Percentiles rank a stretch among this genome's conserved stretches.
Evolutionary conservation across 2,113 vertebrate species (phyloP).

Genomic region (Prochilodus magdalenae): DNA sequence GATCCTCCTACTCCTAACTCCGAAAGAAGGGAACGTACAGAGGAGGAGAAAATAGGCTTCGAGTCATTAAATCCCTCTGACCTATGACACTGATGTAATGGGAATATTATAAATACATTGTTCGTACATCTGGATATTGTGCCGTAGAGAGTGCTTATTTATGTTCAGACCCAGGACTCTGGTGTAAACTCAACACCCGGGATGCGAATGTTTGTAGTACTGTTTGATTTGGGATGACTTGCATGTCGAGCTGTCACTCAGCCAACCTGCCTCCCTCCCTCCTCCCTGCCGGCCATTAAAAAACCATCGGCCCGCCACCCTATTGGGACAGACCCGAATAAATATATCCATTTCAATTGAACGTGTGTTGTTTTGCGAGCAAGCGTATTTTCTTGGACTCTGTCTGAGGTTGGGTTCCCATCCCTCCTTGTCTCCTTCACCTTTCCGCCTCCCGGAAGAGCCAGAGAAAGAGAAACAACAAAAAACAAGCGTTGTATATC

Average conservation of each 20-base stretch:
- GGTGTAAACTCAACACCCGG: conserved; percentile 47
- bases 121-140: conserved; percentile 46
- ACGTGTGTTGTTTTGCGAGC: conserved; percentile 79
- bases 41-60: background rate
- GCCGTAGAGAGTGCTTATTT: conserved; percentile 39
- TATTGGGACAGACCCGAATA: conserved; percentile 77
- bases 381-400: conserved; percentile 75
- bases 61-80: background rate
- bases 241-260: conserved; percentile 70
- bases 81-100: conserved; percentile 30
- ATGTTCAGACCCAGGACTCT: conserved; percentile 43
- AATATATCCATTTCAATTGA: conserved; percentile 80
- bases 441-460: conserved; percentile 51
- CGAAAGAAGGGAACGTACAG: background rate
- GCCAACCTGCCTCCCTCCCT: conserved; percentile 49
- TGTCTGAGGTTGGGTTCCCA: conserved; percentile 64
- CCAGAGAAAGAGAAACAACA: conserved; percentile 58
- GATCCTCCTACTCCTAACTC: background rate
- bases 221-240: conserved; percentile 45
- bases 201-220: conserved; percentile 42
- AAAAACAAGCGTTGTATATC: background rate
- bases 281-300: conserved; percentile 76
- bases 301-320: conserved; percentile 74
- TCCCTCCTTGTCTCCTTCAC: background rate
- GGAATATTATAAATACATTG: conserved; percentile 43